Percentiles rank a stretch among this genome's conserved stretches.
Evolutionary conservation across 2,113 vertebrate genomes (phyloP).

Genomic region (Tympanuchus pallidicinctus): DNA sequence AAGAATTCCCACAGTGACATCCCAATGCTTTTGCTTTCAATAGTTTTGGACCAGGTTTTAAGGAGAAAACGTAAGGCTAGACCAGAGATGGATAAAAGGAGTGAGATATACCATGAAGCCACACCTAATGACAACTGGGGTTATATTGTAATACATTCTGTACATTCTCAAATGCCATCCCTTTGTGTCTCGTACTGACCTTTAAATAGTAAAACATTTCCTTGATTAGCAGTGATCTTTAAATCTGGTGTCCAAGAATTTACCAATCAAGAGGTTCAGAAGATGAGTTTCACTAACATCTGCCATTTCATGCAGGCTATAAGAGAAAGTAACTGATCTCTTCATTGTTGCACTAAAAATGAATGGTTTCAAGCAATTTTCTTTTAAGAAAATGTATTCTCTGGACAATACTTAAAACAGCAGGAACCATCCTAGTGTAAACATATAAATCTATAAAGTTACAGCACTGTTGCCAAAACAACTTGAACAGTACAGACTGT

Average conservation of each 20-base stretch:
- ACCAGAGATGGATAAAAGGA: background rate
- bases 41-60: background rate
- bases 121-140: background rate
- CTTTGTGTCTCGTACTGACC: background rate
- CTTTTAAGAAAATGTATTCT: conserved; percentile 34
- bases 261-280: conserved; percentile 30
- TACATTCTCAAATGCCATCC: background rate
- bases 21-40: background rate
- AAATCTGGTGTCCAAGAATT: background rate
- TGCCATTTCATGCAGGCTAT: background rate
- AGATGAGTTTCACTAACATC: conserved; percentile 34
- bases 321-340: conserved; percentile 35
- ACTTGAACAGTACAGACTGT: conserved; percentile 12
- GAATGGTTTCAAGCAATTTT: conserved; percentile 31
- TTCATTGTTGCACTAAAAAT: conserved; percentile 8
- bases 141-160: background rate
- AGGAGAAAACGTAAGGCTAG: background rate
- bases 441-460: conserved; percentile 53
- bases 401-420: conserved; percentile 61
- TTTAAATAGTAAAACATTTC: background rate
- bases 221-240: background rate
- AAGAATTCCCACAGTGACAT: background rate
- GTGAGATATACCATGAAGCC: background rate
- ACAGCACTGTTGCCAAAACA: conserved; percentile 47
- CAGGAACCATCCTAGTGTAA: conserved; percentile 41